Evolutionary conservation across 2,888 invertebrate genomes (phyloP), one percentile per base, ranked within the genome.

Genomic region (Oxyteleia sp.): DNA sequence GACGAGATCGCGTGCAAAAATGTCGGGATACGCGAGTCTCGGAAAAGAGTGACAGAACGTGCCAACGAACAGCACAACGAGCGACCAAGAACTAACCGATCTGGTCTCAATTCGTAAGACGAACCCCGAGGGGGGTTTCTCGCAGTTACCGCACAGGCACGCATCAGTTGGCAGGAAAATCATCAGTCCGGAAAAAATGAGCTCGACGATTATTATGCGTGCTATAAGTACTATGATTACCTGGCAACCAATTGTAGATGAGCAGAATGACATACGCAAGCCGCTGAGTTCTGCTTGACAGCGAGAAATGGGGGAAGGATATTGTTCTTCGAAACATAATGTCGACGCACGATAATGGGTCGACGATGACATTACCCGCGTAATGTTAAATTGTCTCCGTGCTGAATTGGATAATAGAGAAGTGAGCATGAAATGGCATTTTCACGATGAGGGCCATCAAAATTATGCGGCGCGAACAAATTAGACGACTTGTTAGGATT

Each of bases 141-240:
- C 61, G 74, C 76, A 66, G 75, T 80, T 85, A 81, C 82, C 66
- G 75, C 61, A 84, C 86, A 84, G 82, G 87, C 89, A 93, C 91
- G 93, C 91, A 92, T 93, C 91, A 92, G 93, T 93, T 92, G 89
- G 89, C 89, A 85, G 85, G 89, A 88, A 90, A 91, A 93, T 93
- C 92, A 92, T 85, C 91, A 89, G 92, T 90, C 92, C 92, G 91
- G 92, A 89, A 91, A 92, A 93, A 93, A 93, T 93, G 89, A 89
- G 90, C 88, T 85, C 88, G 84, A 87, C 87, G 87, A 90, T 90
- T 92, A 90, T 87, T 88, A 90, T 91, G 91, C 89, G 89, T 89
- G 88, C 88, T 82, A 74, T 87, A 88, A 90, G 84, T 88, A 89
- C 90, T 88, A 87, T 90, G 87, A 91, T 92, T 90, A 82, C 66